phyloP scores from a whole-genome alignment of 2,797 vertebrate species.

The Monodelphis domestica region DNA sequence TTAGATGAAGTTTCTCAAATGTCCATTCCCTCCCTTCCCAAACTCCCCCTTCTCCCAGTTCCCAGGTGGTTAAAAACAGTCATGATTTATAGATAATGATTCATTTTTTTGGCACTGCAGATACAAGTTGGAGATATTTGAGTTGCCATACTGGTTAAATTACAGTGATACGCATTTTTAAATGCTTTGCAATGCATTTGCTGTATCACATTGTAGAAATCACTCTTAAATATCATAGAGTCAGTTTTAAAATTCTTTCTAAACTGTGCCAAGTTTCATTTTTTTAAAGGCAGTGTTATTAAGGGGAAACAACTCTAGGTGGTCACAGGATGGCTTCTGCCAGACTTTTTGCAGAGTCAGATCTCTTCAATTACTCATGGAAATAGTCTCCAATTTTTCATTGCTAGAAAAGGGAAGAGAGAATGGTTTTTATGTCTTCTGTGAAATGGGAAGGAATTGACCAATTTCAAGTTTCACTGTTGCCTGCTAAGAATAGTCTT shows the following conservation, averaged over 20 bases:
- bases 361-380: slow-evolving; percentile 40
- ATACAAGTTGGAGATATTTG: slow-evolving; percentile 61
- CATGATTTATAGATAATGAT: slow-evolving; percentile 69
- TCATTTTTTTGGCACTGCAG: slow-evolving; percentile 48
- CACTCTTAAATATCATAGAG: slow-evolving; percentile 64
- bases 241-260: slow-evolving; percentile 69
- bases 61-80: slow-evolving; percentile 71
- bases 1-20: slow-evolving; percentile 65
- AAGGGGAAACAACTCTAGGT: slow-evolving; percentile 40
- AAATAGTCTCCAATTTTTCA: slow-evolving; percentile 37
- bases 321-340: slow-evolving; percentile 34
- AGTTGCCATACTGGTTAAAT: not conserved
- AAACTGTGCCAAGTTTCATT: slow-evolving; percentile 38
- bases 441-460: not conserved
- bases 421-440: slow-evolving; percentile 6
- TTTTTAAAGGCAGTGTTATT: slow-evolving; percentile 57
- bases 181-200: slow-evolving; percentile 29
- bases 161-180: slow-evolving; percentile 52
- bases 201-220: slow-evolving; percentile 50
- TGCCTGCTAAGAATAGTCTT: slow-evolving; percentile 21
- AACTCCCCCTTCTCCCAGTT: slow-evolving; percentile 48
- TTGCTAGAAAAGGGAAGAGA: slow-evolving; percentile 37
- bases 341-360: slow-evolving; percentile 7
- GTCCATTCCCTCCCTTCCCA: slow-evolving; percentile 20
- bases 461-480: slow-evolving; percentile 31